A percentile compares a stretch with the other conserved stretches of the same genome.
Conservation (phyloP, 2,113 vertebrate species). For the Sterrhoptilus dennistouni region DNA sequence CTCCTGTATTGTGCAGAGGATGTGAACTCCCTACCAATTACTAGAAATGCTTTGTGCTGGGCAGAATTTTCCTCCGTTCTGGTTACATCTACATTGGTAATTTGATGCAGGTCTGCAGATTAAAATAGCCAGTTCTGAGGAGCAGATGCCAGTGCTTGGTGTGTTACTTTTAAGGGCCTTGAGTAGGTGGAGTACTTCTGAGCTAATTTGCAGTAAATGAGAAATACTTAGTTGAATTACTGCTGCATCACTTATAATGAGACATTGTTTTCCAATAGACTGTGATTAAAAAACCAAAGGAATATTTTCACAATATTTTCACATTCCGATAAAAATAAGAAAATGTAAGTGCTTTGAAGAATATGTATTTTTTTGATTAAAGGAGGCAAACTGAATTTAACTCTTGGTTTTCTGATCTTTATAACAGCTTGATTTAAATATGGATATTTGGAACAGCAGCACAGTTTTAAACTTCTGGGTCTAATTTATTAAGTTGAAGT, state of each 20-base stretch:
- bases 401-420: neutral
- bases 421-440: neutral
- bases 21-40: neutral
- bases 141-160: neutral
- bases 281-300: neutral
- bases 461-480: neutral
- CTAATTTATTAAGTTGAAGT: neutral
- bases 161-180: neutral
- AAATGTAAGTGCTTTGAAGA: neutral
- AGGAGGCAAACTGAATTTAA: neutral
- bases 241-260: neutral
- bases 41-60: neutral
- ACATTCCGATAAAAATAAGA: neutral
- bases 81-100: neutral
- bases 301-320: neutral
- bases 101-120: neutral
- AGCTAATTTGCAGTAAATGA: neutral
- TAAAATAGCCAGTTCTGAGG: neutral
- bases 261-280: neutral
- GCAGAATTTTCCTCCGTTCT: neutral
- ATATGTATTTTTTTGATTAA: neutral
- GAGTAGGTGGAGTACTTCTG: neutral
- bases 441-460: neutral
- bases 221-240: neutral
- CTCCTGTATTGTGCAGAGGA: neutral